These are phyloP conservation scores for Habrosyne pyritoides DNA, from an alignment of 2,888 invertebrate genomes.

Conservation along the genomic window DNA sequence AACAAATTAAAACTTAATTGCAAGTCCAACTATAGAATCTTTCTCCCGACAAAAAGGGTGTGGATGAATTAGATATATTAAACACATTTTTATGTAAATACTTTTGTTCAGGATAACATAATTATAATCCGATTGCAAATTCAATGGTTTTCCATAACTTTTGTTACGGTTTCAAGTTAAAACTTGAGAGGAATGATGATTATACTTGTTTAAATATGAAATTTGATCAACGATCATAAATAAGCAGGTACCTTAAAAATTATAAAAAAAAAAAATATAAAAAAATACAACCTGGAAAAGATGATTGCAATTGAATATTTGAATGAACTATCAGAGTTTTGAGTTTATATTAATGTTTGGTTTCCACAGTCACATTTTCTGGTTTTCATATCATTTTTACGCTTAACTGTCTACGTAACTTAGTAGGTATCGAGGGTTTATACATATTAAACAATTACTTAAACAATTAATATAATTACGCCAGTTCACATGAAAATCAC, in stretches of 20 bases:
- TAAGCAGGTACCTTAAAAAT: conserved; percentile 12
- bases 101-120: conserved; percentile 25
- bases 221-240: conserved; percentile 16
- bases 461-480: background rate
- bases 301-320: too few species aligned
- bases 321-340: too few species aligned
- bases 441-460: background rate
- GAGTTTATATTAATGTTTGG: too few species aligned
- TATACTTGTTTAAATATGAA: conserved; percentile 14
- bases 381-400: background rate
- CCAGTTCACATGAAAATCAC: background rate
- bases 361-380: background rate
- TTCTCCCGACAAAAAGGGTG: conserved; percentile 25
- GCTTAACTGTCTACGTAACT: background rate
- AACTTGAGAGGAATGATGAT: conserved; percentile 35
- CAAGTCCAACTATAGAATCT: conserved; percentile 26
- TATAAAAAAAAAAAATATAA: background rate
- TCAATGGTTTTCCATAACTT: conserved; percentile 41
- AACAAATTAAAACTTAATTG: conserved; percentile 22
- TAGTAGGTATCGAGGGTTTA: background rate
- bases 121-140: conserved; percentile 25
- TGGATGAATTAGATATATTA: conserved; percentile 12
- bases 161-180: conserved; percentile 50
- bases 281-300: too few species aligned
- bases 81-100: conserved; percentile 16